Evolutionary conservation across 2,888 invertebrate species (phyloP).

Genomic region (Coleophora flavipennella): DNA sequence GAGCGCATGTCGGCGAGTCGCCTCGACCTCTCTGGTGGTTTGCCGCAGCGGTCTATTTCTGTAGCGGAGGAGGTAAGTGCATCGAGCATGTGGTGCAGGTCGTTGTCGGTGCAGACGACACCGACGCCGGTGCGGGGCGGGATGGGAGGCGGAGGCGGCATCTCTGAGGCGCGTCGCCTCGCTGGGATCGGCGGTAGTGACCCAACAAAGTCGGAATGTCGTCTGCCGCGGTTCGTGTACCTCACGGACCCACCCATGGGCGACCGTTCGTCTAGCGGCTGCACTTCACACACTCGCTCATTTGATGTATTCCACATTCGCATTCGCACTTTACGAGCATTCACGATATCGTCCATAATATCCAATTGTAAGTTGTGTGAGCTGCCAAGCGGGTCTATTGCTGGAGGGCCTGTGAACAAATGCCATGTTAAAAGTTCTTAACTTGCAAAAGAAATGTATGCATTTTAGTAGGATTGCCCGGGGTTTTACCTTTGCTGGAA

Average conservation of each 20-base stretch:
- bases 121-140: conserved; percentile 66
- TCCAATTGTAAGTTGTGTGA: conserved; percentile 88
- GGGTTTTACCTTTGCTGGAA: conserved; percentile 50
- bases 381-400: conserved; percentile 81
- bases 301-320: conserved; percentile 88
- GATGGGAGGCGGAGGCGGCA: conserved; percentile 73
- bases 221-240: conserved; percentile 75
- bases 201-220: conserved; percentile 82
- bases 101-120: conserved; percentile 86
- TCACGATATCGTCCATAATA: conserved; percentile 91
- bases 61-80: conserved; percentile 86
- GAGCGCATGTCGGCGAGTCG: conserved; percentile 81
- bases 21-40: conserved; percentile 70
- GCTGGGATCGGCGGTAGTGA: conserved; percentile 75
- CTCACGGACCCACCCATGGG: conserved; percentile 66
- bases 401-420: conserved; percentile 74
- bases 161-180: conserved; percentile 81
- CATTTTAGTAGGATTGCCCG: not conserved
- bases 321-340: conserved; percentile 85
- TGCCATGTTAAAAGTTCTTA: not conserved
- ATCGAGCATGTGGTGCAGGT: conserved; percentile 84
- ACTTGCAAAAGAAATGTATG: not conserved
- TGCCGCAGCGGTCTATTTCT: conserved; percentile 81
- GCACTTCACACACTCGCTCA: conserved; percentile 86
- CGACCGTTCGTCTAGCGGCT: conserved; percentile 80